Base-by-base conservation (phyloP, 2,113 vertebrate genomes). In the Rhinoptilus africanus region DNA sequence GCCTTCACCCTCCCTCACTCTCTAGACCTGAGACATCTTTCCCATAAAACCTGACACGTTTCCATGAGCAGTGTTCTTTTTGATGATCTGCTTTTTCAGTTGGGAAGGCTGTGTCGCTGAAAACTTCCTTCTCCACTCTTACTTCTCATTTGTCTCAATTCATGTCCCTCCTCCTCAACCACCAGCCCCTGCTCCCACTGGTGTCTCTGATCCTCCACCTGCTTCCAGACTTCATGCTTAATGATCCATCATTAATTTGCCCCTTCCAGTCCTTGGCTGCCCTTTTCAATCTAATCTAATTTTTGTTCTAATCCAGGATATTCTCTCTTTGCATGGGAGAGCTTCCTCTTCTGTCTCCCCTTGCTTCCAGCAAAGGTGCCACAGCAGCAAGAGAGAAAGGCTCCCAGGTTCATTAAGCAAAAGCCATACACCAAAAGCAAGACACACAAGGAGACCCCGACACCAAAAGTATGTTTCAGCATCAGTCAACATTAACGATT, bases 111-210 rank as follows among this genome's bases (percentile, higher is more conserved):
- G 11, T 30, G 16, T 39, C 37, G 34, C 2, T 62, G 12, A 71
- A 82, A 85, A 62, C 27, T 24, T 85, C 16, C 34, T 66, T 74
- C 81, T 83, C 39, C 6, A 21, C 37, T 88, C 50, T 62, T 41
- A 37, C 16, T 54, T 63, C 35, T 71, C 43, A 67, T 39, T 27
- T 47, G 18, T 20, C 34, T 88, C 32, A 56, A 60, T 60, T 27
- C 2, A 0, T 11, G 2, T 45, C 37, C 6, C 16, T 53, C 10
- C 4, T 7, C 4, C 3, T 24, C 22, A 73, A 48, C 32, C 67
- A 76, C 18, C 39, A 87, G 39, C 3, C 20, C 19, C 41, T 41
- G 8, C 9, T 93, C 34, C 32, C 15, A 43, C 26, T 26, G 48
- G 4, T 76, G 53, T 63, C 24, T 59, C 20, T 89, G 72, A 76